Conservation (phyloP, 1,140 invertebrate species). For the Telenomus remus region DNA sequence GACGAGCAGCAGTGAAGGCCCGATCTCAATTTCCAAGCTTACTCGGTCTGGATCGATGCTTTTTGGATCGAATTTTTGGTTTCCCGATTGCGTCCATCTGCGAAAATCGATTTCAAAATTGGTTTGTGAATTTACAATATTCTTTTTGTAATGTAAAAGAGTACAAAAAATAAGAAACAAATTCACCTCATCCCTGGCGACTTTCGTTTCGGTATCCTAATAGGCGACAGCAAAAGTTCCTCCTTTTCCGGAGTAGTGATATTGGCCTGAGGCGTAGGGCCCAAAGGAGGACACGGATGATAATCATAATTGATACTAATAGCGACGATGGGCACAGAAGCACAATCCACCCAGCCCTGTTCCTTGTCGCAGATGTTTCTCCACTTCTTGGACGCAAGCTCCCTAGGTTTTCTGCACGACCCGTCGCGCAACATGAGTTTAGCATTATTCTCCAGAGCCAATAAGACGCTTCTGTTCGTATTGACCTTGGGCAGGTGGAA, state of each 20-base stretch:
- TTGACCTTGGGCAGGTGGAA: constrained; percentile 94
- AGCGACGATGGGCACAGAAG: constrained; percentile 94
- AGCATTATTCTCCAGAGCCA: constrained; percentile 92
- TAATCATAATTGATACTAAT: constrained; percentile 93
- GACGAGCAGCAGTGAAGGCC: constrained; percentile 90
- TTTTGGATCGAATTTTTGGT: constrained; percentile 89
- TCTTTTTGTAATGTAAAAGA: too few relatives aligned
- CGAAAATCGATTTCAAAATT: background rate
- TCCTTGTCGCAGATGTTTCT: constrained; percentile 87
- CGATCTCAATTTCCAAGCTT: constrained; percentile 93
- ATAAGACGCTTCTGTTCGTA: constrained; percentile 87
- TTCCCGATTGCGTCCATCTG: constrained; percentile 78
- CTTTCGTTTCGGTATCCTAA: constrained; percentile 89
- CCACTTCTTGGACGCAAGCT: constrained; percentile 85
- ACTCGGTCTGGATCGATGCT: constrained; percentile 90
- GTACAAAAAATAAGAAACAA: background rate
- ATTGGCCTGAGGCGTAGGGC: constrained; percentile 90
- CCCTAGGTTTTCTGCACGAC: constrained; percentile 75
- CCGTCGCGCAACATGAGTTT: constrained; percentile 89
- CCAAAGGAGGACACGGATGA: constrained; percentile 91
- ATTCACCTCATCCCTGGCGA: constrained; percentile 81
- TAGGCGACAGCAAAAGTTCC: constrained; percentile 92
- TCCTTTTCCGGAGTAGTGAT: constrained; percentile 96
- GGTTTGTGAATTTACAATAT: too few relatives aligned
- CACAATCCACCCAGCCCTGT: constrained; percentile 95